A percentile compares a stretch with the other conserved stretches of the same genome.
These are phyloP conservation scores for Zaprionus camerounensis DNA, from an alignment of 1,140 invertebrate genomes.

Conservation along the genomic window DNA sequence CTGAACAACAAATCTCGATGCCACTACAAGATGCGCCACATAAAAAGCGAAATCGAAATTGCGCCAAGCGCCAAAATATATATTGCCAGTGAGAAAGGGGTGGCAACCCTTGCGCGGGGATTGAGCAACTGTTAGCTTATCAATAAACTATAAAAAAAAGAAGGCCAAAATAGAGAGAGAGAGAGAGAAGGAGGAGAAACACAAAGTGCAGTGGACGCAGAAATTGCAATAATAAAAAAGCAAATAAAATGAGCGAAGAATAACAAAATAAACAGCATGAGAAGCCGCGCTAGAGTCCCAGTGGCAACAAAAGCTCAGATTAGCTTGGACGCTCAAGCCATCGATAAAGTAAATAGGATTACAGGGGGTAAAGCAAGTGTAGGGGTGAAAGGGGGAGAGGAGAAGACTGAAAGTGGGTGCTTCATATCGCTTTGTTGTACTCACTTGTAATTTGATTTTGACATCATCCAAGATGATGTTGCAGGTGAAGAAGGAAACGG, in stretches of 20 bases:
- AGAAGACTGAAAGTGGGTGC: not conserved
- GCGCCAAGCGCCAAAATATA: slow-evolving; percentile 47
- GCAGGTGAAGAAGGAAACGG: slow-evolving; percentile 94
- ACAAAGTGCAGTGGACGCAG: slow-evolving; percentile 77
- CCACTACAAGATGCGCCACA: slow-evolving; percentile 47
- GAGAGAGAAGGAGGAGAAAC: slow-evolving; percentile 35
- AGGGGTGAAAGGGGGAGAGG: not conserved
- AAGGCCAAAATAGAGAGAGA: not conserved
- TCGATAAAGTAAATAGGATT: slow-evolving; percentile 67
- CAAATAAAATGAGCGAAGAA: slow-evolving; percentile 63
- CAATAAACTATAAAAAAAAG: slow-evolving; percentile 79
- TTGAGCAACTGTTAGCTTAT: slow-evolving; percentile 65
- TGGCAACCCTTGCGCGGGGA: slow-evolving; percentile 52
- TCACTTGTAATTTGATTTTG: slow-evolving; percentile 90
- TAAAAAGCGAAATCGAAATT: slow-evolving; percentile 62
- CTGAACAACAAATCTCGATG: slow-evolving; percentile 33
- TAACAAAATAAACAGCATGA: slow-evolving; percentile 40
- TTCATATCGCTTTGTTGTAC: slow-evolving; percentile 37
- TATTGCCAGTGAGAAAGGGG: slow-evolving; percentile 39
- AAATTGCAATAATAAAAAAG: slow-evolving; percentile 73
- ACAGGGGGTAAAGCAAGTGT: slow-evolving; percentile 23
- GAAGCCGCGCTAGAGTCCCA: slow-evolving; percentile 16
- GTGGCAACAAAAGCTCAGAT: slow-evolving; percentile 66
- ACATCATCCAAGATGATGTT: slow-evolving; percentile 89
- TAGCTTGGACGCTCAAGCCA: slow-evolving; percentile 44